Percentiles rank a stretch among this genome's conserved stretches.
Conservation (phyloP, 2,797 vertebrate species). For the Botia almorhae region DNA sequence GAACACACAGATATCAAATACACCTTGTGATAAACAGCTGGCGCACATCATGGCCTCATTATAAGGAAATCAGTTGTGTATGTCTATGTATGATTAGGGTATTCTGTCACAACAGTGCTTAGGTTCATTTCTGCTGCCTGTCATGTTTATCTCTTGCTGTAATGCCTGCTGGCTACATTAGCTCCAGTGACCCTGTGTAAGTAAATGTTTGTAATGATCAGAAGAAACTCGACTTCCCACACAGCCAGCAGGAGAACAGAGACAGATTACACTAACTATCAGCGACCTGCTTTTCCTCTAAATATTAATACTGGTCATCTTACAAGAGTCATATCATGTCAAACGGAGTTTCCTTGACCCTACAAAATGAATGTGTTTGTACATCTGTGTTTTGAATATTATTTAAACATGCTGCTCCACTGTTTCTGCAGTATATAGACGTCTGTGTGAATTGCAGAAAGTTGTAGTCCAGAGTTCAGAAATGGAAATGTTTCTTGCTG, state of each 20-base stretch:
- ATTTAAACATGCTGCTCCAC: too few species aligned
- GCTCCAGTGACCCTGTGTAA: constrained; percentile 48
- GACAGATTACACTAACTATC: constrained; percentile 6
- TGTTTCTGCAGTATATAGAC: too few species aligned
- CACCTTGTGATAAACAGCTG: constrained; percentile 17
- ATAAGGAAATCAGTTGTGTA: constrained; percentile 15
- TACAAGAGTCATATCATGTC: background rate
- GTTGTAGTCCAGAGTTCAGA: too few species aligned
- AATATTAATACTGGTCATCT: constrained; percentile 17
- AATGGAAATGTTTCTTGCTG: too few species aligned
- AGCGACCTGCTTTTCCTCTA: constrained; percentile 11
- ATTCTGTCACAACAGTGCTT: constrained; percentile 10
- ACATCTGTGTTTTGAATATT: too few species aligned
- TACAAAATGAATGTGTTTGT: background rate
- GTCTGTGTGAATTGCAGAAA: too few species aligned
- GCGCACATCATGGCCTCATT: constrained; percentile 19
- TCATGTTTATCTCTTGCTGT: constrained; percentile 18
- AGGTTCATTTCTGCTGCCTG: constrained; percentile 22
- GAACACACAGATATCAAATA: constrained; percentile 8
- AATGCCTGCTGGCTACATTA: constrained; percentile 45
- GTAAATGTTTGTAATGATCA: constrained; percentile 51
- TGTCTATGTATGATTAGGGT: background rate
- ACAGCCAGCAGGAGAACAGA: constrained; percentile 12
- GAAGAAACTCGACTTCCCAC: constrained; percentile 32
- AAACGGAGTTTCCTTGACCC: background rate